Evolutionary conservation across 1,140 invertebrate genomes (phyloP), one percentile per base, ranked within the genome.

Genomic region (Drosophila rhopaloa): DNA sequence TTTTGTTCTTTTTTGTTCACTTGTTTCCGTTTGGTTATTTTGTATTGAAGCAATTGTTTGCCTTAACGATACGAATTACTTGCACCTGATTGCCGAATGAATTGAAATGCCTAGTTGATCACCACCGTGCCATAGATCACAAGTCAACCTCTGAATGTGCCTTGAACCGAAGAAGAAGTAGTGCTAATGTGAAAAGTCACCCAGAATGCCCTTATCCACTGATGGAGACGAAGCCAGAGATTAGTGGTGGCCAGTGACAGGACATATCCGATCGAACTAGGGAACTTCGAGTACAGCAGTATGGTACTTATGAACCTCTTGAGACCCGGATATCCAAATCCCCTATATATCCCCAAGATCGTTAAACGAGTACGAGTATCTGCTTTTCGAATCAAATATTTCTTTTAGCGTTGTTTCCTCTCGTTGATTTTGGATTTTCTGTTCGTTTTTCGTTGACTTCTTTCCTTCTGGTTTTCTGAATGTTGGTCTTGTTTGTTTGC

Each of bases 71-170:
- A 79, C 55, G 67, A 83, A 70, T 83, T 86, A 70, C 47, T 74
- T 89, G 82, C 82, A 85, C 82, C 61, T 82, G 81, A 68, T 86
- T 85, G 81, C 56, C 72, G 85, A 88, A 89, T 88, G 84, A 84
- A 46, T 88, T 71, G 74, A 86, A 88, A 66, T 76, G 66, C 67
- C 63, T 84, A 88, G 76, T 80, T 84, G 63, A 74, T 76, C 80
- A 84, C 84, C 72, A 53, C 61, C 67, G 47, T 58, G 61, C 55
- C 61, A 44, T 70, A 74, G 66, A 77, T 40, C 40, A 56, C 62
- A 44, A 59, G 40, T 60, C 48, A 41, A 63, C 66, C 62, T 59
- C 38, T 63, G 68, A 66, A 72, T 73, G 68, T 72, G 67, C 56
- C 50, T 70, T 65, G 51, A 46, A 40, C 59, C 19, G 38, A 63